Conservation (phyloP, 1,140 invertebrate species). For the Delia radicum region DNA sequence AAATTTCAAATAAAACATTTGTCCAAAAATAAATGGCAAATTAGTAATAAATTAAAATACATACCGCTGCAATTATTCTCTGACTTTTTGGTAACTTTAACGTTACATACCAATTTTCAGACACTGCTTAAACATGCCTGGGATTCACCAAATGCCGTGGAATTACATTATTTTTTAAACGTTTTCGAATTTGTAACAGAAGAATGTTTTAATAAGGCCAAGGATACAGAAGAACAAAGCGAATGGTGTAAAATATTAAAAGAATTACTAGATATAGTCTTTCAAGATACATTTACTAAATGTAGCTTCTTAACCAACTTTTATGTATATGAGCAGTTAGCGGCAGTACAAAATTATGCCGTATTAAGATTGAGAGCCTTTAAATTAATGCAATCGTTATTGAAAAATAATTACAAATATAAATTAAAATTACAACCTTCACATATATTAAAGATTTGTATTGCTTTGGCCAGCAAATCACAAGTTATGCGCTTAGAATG, state of each 20-base stretch:
- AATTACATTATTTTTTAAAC: slow-evolving; percentile 33
- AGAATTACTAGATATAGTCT: slow-evolving; percentile 51
- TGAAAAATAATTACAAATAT: slow-evolving; percentile 24
- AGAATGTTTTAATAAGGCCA: slow-evolving; percentile 22
- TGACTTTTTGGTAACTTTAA: slow-evolving; percentile 40
- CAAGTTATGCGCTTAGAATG: slow-evolving; percentile 53
- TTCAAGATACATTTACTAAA: slow-evolving; percentile 55
- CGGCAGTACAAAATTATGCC: slow-evolving; percentile 33
- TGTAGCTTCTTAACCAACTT: slow-evolving; percentile 60
- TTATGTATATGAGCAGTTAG: slow-evolving; percentile 40
- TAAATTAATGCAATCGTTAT: slow-evolving; percentile 36
- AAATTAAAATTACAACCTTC: slow-evolving; percentile 18
- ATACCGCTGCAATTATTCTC: slow-evolving; percentile 40
- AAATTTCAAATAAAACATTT: slow-evolving; percentile 30
- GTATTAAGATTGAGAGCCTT: slow-evolving; percentile 40
- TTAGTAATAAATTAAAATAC: not conserved
- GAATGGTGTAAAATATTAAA: slow-evolving; percentile 41
- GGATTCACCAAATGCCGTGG: slow-evolving; percentile 31
- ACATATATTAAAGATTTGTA: slow-evolving; percentile 40
- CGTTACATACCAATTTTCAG: slow-evolving; percentile 35
- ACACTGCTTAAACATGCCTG: slow-evolving; percentile 30
- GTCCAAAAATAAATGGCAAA: slow-evolving; percentile 14
- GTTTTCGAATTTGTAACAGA: slow-evolving; percentile 29
- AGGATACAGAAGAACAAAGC: slow-evolving; percentile 8
- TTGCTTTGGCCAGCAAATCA: slow-evolving; percentile 35